Evolutionary conservation across 2,113 vertebrate genomes (phyloP).

Genomic region (Lepisosteus oculatus): DNA sequence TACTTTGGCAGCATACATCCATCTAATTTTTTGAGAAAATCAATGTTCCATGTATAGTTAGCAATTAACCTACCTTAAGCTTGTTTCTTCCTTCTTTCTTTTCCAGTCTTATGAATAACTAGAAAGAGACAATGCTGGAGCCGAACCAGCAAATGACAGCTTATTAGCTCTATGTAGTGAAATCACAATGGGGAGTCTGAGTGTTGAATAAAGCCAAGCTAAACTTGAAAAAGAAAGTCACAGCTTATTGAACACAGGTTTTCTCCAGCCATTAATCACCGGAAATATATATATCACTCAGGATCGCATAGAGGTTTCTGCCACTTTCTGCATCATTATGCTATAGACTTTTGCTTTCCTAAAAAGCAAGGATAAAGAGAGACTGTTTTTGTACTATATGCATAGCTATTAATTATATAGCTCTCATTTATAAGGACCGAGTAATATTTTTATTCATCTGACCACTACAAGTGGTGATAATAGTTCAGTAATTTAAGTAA

Average conservation of each 20-base stretch:
- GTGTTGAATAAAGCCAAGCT: neutral
- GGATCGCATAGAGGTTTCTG: neutral
- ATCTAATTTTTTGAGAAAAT: neutral
- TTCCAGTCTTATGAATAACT: neutral
- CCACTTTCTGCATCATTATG: too few species aligned
- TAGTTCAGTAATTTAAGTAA: too few species aligned
- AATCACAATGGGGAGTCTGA: neutral
- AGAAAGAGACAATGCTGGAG: neutral
- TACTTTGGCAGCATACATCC: neutral
- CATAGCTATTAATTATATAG: too few species aligned
- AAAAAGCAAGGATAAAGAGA: too few species aligned
- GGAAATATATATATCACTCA: neutral
- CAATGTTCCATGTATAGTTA: neutral
- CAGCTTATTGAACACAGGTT: neutral
- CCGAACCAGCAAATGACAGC: conserved; percentile 1
- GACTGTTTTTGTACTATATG: too few species aligned
- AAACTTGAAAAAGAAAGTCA: neutral
- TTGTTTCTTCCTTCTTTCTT: neutral
- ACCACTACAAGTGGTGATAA: too few species aligned
- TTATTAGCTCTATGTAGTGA: neutral
- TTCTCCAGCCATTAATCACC: neutral
- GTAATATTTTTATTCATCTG: too few species aligned
- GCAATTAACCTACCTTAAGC: neutral
- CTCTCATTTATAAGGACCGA: too few species aligned
- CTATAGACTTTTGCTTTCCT: too few species aligned